Percentiles rank a stretch among this genome's conserved stretches.
Conservation (phyloP, 2,113 vertebrate genomes). For the Chloropsis cyanopogon region DNA sequence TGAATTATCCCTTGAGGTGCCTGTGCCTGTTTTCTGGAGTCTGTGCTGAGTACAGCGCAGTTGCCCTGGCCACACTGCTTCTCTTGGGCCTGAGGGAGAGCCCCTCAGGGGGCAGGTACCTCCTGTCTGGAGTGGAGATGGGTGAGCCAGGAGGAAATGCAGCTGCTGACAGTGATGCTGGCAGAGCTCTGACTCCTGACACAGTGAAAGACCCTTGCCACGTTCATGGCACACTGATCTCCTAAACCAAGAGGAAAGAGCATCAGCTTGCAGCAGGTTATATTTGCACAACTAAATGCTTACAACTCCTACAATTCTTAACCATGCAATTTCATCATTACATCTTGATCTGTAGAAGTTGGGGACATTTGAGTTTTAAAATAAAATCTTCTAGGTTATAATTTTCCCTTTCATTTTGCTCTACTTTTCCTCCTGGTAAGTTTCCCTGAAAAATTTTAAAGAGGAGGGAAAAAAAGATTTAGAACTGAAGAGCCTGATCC, state of each 20-base stretch:
- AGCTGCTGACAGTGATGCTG: neutral
- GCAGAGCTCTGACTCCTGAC: neutral
- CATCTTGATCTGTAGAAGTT: neutral
- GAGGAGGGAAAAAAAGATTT: fast-evolving
- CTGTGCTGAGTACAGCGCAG: neutral
- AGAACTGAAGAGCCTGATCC: neutral
- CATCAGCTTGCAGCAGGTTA: neutral
- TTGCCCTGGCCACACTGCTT: neutral
- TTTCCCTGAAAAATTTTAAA: neutral
- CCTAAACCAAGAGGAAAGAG: neutral
- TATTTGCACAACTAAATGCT: neutral
- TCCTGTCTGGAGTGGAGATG: neutral
- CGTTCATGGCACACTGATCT: fast-evolving
- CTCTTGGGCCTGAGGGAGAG: neutral
- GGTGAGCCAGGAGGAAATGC: neutral
- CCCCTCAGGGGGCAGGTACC: neutral
- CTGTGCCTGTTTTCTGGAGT: neutral
- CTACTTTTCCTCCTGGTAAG: neutral
- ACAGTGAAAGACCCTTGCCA: neutral
- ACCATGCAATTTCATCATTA: neutral
- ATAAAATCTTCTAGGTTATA: neutral
- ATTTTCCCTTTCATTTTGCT: neutral
- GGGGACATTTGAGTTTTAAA: neutral
- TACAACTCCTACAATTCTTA: neutral
- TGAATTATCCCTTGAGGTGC: neutral